Percentiles rank a stretch among this genome's conserved stretches.
Conservation (phyloP, 2,888 invertebrate genomes). For the Camponotus fellah region DNA sequence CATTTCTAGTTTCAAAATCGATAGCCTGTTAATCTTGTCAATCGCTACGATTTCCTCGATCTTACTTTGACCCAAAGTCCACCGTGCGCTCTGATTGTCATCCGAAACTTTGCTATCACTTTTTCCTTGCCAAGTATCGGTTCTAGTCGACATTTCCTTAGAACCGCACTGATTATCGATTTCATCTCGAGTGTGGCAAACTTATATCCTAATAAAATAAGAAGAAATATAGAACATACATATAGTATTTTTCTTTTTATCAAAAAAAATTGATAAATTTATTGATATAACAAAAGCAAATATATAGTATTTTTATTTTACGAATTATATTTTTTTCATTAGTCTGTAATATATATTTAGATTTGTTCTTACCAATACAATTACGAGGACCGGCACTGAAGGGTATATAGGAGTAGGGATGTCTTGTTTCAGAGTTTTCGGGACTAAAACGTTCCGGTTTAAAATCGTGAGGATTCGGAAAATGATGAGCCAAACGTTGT, state of each 20-base stretch:
- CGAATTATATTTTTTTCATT: background rate
- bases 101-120: constrained; percentile 87
- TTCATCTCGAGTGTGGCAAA: constrained; percentile 90
- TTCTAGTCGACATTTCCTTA: constrained; percentile 87
- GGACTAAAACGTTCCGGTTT: constrained; percentile 88
- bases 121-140: constrained; percentile 86
- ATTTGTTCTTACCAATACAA: constrained; percentile 85
- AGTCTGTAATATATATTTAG: background rate
- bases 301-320: background rate
- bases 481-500: constrained; percentile 87
- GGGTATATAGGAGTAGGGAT: constrained; percentile 88
- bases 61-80: constrained; percentile 88
- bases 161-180: constrained; percentile 87
- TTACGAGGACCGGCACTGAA: constrained; percentile 89
- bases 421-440: constrained; percentile 86
- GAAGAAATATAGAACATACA: background rate
- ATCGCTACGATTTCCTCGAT: constrained; percentile 66
- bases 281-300: background rate
- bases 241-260: background rate
- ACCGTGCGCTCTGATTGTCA: constrained; percentile 88
- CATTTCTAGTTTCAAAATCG: background rate
- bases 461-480: constrained; percentile 87
- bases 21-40: background rate
- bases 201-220: constrained; percentile 87
- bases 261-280: background rate